Conservation (phyloP, 2,888 invertebrate species). For the Acleris laterana region DNA sequence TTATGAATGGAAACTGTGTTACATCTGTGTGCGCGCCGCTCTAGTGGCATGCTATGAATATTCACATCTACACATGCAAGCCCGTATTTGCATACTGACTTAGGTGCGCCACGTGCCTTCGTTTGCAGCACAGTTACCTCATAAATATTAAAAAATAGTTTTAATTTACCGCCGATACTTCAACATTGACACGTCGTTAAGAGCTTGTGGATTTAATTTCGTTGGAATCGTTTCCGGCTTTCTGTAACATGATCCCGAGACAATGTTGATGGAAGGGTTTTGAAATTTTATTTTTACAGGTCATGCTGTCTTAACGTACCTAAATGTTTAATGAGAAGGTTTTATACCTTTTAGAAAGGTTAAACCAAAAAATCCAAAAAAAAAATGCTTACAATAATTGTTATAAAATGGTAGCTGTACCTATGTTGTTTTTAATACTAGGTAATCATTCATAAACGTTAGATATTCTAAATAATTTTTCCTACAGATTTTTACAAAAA, state of each 20-base stretch:
- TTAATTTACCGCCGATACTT: slow-evolving; percentile 49
- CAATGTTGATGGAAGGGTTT: background rate
- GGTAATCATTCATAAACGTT: too few species aligned
- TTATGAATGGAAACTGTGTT: slow-evolving; percentile 78
- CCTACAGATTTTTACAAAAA: too few species aligned
- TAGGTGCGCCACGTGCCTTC: slow-evolving; percentile 74
- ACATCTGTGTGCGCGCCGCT: slow-evolving; percentile 64
- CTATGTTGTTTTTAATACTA: too few species aligned
- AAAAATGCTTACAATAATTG: too few species aligned
- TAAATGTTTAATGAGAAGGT: background rate
- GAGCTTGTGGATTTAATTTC: slow-evolving; percentile 28
- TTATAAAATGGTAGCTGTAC: too few species aligned
- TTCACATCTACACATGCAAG: slow-evolving; percentile 52
- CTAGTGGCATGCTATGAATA: slow-evolving; percentile 53
- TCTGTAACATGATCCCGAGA: slow-evolving; percentile 19
- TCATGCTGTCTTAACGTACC: background rate
- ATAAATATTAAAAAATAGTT: slow-evolving; percentile 78
- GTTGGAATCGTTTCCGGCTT: slow-evolving; percentile 13
- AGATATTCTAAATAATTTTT: too few species aligned
- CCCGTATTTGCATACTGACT: slow-evolving; percentile 77
- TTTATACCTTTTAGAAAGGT: too few species aligned
- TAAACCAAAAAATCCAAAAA: too few species aligned
- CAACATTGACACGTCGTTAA: slow-evolving; percentile 37
- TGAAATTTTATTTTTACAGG: background rate
- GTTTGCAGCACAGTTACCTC: slow-evolving; percentile 74